Evolutionary conservation across 2,888 invertebrate genomes (phyloP).

Genomic region (Drosophila austrosaltans): DNA sequence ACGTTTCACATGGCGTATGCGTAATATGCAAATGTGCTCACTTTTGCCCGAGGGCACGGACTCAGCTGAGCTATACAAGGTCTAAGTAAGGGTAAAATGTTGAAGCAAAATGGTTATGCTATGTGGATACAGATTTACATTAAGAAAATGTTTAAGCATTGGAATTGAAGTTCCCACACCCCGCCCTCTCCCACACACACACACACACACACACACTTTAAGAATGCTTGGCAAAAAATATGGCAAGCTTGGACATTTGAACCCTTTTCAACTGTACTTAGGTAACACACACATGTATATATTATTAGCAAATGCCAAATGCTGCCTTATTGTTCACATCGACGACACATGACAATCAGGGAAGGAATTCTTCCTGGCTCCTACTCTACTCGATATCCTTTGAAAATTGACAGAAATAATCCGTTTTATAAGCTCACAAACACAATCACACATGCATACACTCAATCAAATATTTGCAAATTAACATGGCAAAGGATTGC

Average conservation of each 20-base stretch:
- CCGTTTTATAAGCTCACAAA: neutral
- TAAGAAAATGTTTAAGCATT: neutral
- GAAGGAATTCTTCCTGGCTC: neutral
- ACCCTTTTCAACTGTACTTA: constrained; percentile 10
- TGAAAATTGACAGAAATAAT: constrained; percentile 10
- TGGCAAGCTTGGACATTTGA: neutral
- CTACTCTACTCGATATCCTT: neutral
- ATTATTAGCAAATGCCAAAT: constrained; percentile 8
- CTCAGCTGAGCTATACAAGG: constrained; percentile 14
- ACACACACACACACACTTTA: neutral
- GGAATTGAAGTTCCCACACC: neutral
- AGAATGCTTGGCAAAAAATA: neutral
- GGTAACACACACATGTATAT: neutral
- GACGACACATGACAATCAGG: constrained; percentile 12
- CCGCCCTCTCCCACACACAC: too few species aligned
- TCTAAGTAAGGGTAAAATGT: neutral
- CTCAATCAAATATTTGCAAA: neutral
- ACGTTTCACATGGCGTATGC: constrained; percentile 69
- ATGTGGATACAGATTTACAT: neutral
- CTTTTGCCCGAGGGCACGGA: constrained; percentile 24
- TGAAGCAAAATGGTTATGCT: too few species aligned
- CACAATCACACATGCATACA: neutral
- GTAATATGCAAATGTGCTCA: constrained; percentile 73
- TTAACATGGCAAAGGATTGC: constrained; percentile 1
- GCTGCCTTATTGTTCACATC: constrained; percentile 7